Evolutionary conservation across 2,888 invertebrate species (phyloP), one percentile per base, ranked within the genome.

Genomic region (Dendrolimus pini): DNA sequence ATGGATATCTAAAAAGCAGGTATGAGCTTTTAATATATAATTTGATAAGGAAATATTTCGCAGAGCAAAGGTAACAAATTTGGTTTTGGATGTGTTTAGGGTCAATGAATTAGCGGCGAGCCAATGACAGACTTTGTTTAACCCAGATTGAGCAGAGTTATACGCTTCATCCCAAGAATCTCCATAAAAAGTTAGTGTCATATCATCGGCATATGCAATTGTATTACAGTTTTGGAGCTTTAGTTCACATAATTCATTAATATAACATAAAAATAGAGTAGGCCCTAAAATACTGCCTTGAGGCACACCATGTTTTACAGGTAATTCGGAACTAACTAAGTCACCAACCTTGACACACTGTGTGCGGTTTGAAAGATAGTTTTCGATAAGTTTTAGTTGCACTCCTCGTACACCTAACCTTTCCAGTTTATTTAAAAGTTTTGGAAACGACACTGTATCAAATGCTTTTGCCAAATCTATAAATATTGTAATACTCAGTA

Each of bases 201-300:
- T 55, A n/a, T 55, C 55, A 12, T 55, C 55, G 7, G 55, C 55
- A 55, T 41, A 55, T 41, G 55, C 42, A 9, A 42, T 42, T 7
- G 7, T 42, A 10, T 42, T 42, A 42, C 42, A 42, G 42, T 42
- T 42, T 41, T 6, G n/a, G 6, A 55, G 41, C 9, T 30, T 12
- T 7, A 55, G 41, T 7, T 41, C n/a, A 10, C 9, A 10, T n/a
- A 55, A 9, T n/a, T 55, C 10, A 41, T 41, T 30, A 41, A 41
- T 55, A 41, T 41, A 55, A 9, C 55, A 55, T 10, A 55, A n/a
- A 41, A 55, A 55, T 6, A 55, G n/a, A 7, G 55, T 55, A 41
- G 55, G 55, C 9, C 55, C 55, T 8, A 55, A 10, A 9, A 55
- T 55, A 55, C 55, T 55, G 9, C 55, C 55, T n/a, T 55, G 55